Percentiles rank a stretch among this genome's conserved stretches.
These are phyloP conservation scores for Ictidomys tridecemlineatus DNA, from an alignment of 2,113 vertebrate genomes.

Conservation along the genomic window DNA sequence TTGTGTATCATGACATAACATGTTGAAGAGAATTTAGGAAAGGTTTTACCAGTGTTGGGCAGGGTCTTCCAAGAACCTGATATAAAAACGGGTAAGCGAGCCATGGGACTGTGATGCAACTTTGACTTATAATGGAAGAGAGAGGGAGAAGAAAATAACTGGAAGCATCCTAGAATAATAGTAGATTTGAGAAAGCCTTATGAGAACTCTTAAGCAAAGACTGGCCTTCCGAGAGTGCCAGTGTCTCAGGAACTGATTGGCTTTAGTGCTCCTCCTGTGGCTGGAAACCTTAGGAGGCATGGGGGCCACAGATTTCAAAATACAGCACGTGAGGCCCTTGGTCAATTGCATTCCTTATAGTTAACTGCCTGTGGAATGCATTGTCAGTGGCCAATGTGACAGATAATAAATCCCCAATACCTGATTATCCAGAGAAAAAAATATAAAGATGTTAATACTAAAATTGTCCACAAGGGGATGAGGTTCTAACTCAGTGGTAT, in stretches of 20 bases:
- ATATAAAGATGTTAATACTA: neutral
- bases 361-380: neutral
- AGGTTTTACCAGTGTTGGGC: neutral
- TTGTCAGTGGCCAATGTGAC: neutral
- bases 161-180: neutral
- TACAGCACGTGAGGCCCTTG: neutral
- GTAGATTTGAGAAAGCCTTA: neutral
- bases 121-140: neutral
- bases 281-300: neutral
- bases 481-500: too few species aligned
- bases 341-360: neutral
- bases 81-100: neutral
- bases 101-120: neutral
- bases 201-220: neutral
- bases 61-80: neutral
- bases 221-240: neutral
- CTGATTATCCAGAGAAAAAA: neutral
- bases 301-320: neutral
- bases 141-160: too few species aligned
- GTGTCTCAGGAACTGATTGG: neutral
- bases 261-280: neutral
- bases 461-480: neutral
- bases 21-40: constrained; percentile 4
- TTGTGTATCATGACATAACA: neutral
- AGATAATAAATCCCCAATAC: neutral